phyloP scores from a whole-genome alignment of 2,888 invertebrate species.

The Gnatocerus cornutus region DNA sequence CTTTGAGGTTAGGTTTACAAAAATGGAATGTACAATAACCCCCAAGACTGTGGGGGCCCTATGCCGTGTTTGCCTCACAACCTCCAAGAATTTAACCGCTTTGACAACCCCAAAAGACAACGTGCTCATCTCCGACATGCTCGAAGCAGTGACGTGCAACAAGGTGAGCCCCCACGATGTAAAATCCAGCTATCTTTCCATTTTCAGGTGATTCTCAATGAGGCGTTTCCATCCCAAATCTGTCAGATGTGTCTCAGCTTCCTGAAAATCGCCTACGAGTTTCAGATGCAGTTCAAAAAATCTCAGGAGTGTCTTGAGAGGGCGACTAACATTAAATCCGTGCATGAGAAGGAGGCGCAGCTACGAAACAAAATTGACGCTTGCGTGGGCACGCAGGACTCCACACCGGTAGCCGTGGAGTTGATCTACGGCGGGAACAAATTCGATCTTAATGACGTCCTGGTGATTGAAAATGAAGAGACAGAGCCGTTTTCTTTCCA shows the following conservation, averaged over 20 bases:
- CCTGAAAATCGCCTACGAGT: conserved; percentile 36
- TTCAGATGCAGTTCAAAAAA: conserved; percentile 19
- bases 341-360: not conserved
- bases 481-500: conserved; percentile 50
- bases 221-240: conserved; percentile 21
- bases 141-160: not conserved
- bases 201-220: not conserved
- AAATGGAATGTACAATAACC: conserved; percentile 5
- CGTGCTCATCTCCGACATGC: not conserved
- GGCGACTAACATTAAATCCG: not conserved
- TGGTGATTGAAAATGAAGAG: conserved; percentile 57
- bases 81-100: not conserved
- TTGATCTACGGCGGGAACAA: conserved; percentile 57
- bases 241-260: conserved; percentile 34
- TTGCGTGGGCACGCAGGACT: not conserved
- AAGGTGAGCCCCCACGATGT: not conserved
- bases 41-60: not conserved
- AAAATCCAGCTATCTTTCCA: not conserved
- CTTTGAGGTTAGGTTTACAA: conserved; percentile 4
- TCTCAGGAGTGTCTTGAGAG: conserved; percentile 9
- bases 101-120: not conserved
- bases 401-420: conserved; percentile 52
- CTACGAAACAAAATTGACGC: not conserved
- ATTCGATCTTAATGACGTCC: conserved; percentile 58
- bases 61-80: conserved; percentile 20